A percentile compares a stretch with the other conserved stretches of the same genome.
These are phyloP conservation scores for Callaeas wilsoni DNA, from an alignment of 2,113 vertebrate species.

Conservation along the genomic window DNA sequence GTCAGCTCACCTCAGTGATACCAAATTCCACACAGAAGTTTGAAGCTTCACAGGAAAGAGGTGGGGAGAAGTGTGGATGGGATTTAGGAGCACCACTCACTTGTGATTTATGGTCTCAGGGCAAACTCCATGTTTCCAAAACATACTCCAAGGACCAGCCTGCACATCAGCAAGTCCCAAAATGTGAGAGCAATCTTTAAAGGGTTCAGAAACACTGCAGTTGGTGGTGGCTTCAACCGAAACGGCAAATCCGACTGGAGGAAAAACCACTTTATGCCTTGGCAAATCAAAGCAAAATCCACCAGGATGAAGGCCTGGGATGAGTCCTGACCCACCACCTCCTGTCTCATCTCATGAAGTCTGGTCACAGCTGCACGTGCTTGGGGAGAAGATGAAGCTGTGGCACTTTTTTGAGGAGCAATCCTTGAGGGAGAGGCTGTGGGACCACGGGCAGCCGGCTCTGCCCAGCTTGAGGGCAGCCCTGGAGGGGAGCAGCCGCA, in stretches of 20 bases:
- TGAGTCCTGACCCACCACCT: not conserved
- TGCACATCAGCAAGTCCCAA: not conserved
- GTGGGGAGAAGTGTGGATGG: not conserved
- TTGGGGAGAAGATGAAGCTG: not conserved
- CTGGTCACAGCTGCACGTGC: not conserved
- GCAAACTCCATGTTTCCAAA: not conserved
- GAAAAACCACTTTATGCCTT: not conserved
- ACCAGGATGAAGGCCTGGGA: not conserved
- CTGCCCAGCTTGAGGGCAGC: not conserved
- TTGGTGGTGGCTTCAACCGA: accelerated
- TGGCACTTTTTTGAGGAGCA: not conserved
- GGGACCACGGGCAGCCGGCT: accelerated
- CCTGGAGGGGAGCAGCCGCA: not conserved
- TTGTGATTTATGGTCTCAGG: not conserved
- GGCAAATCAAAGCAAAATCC: not conserved
- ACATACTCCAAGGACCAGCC: not conserved
- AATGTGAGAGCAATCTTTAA: not conserved
- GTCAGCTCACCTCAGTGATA: not conserved
- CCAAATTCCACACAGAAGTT: not conserved
- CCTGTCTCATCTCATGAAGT: not conserved
- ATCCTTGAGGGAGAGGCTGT: not conserved
- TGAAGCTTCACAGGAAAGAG: not conserved
- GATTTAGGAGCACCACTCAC: not conserved
- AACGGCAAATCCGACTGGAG: not conserved
- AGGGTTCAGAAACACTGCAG: not conserved